These are phyloP conservation scores for Phrynosoma platyrhinos DNA, from an alignment of 2,113 vertebrate species.

Conservation along the genomic window DNA sequence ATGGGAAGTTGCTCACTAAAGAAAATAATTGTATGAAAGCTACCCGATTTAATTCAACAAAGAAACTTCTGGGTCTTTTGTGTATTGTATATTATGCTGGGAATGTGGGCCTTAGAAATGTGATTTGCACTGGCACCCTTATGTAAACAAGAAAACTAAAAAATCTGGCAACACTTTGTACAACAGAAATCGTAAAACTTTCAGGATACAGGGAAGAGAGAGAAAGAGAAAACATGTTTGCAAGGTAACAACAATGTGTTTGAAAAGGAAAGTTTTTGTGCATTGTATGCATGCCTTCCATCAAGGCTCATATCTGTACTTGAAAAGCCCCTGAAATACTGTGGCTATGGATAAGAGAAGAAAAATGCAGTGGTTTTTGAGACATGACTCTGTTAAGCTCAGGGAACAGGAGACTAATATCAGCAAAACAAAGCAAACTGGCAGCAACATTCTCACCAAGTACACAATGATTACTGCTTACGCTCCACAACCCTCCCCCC, in stretches of 20 bases:
- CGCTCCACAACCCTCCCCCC: background rate
- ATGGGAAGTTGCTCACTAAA: no score
- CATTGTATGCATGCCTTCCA: background rate
- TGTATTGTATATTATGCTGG: background rate
- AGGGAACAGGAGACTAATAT: conserved; percentile 3
- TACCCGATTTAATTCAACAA: background rate
- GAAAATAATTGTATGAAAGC: background rate
- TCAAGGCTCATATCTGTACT: background rate
- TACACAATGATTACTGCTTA: background rate
- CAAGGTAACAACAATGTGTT: background rate
- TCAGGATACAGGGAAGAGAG: no score
- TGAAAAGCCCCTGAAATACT: background rate
- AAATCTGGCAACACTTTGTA: background rate
- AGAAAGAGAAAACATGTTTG: background rate
- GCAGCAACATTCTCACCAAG: background rate
- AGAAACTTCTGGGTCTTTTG: background rate
- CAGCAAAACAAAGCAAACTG: background rate
- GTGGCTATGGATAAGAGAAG: background rate
- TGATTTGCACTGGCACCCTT: background rate
- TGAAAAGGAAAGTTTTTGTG: background rate
- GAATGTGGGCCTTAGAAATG: background rate
- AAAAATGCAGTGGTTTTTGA: background rate
- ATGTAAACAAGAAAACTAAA: background rate
- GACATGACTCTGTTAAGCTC: background rate
- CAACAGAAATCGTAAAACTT: background rate